phyloP scores from a whole-genome alignment of 2,113 vertebrate genomes.

The Sterrhoptilus dennistouni region DNA sequence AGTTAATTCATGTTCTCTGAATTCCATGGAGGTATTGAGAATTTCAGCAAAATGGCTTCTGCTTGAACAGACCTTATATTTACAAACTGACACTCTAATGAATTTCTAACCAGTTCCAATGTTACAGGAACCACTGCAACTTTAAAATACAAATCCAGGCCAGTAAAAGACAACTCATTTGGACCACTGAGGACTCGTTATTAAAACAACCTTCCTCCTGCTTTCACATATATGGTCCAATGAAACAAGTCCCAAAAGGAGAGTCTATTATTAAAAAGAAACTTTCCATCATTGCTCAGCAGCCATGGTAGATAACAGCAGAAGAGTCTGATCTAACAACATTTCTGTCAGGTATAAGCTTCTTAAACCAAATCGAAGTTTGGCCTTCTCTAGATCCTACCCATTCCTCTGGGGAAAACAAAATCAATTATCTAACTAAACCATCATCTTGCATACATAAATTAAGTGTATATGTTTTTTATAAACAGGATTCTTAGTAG shows the following conservation, averaged over 20 bases:
- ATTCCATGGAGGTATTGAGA: background rate
- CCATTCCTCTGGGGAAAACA: background rate
- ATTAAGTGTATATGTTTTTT: constrained; percentile 49
- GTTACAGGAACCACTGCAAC: background rate
- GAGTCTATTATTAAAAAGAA: background rate
- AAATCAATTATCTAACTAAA: constrained; percentile 33
- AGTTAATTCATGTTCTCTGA: background rate
- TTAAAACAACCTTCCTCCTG: background rate
- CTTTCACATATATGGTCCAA: background rate
- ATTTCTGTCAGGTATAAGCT: background rate
- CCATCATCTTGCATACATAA: constrained; percentile 20
- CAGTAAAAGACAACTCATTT: background rate
- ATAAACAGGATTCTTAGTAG: constrained; percentile 41
- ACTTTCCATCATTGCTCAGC: background rate
- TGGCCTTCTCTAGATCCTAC: background rate
- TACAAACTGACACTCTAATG: background rate
- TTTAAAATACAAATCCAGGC: background rate
- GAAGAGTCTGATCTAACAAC: background rate
- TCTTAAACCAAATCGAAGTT: background rate
- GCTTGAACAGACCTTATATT: background rate
- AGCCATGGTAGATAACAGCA: constrained; percentile 10
- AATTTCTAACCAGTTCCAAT: background rate
- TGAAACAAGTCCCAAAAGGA: background rate
- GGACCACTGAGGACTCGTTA: background rate
- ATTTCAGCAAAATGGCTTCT: background rate